Base-by-base conservation (phyloP, 2,888 invertebrate genomes). In the Halictus ligatus region DNA sequence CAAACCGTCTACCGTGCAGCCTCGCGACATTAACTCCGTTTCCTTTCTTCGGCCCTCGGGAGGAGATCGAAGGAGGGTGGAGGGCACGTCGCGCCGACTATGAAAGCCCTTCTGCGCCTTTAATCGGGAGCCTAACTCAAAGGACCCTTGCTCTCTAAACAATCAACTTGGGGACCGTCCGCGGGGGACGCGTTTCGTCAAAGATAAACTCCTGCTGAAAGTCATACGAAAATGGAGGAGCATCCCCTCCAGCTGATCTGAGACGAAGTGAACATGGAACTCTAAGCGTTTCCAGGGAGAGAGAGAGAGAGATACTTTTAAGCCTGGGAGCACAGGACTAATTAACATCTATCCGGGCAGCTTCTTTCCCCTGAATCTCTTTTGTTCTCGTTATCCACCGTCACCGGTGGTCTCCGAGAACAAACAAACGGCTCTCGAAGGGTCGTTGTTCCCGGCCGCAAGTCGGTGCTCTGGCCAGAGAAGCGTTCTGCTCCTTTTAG, bases 11-110 rank as follows among this genome's bases (percentile, higher is more conserved):
- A 88, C 80, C 79, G 60, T 76, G 25, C 72, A 76, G 83, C 77
- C 81, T 75, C 85, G 89, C 86, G 90, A 89, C 89, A 89, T 89
- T 89, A 90, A 88, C 82, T 72, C 78, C 79, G 77, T 76, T 86
- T 86, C 88, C 84, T 83, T 85, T 84, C 84, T 78, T 86, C 73
- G 54, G 13, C 40, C 46, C 60, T 48, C 60, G 50, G 73, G 35
- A 72, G 74, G 72, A 81, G 64, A 81, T 76, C 43, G 18, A 50
- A 46, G 40, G 64, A 72, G 8, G 35, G 1, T 7, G 67, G 21
- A 8, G 60, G 1, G 6, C 25, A 29, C 25, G 60, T 15, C n/a
- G 15, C 60, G 60, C 29, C 25, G 35, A 67, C 29, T 67, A 35
- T 18, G 35, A 35, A 35, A 54, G 29, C 25, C 60, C 60, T 29